Base-by-base conservation (phyloP, 2,797 vertebrate species). In the Melanotaenia nigrans region DNA sequence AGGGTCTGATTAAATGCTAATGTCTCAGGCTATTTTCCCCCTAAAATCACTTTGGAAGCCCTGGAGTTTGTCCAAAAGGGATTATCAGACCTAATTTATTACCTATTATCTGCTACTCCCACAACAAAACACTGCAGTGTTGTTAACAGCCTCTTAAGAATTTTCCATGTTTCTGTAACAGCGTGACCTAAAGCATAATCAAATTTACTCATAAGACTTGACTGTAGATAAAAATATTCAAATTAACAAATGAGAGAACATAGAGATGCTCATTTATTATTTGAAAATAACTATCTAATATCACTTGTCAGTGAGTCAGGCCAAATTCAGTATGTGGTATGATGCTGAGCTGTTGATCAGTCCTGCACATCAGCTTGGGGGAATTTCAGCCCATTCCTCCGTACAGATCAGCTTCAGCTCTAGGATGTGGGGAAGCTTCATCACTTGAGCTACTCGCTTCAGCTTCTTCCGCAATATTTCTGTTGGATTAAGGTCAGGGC, bases 1-100 rank as follows among this genome's bases (percentile, higher is more conserved):
- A 78, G 42, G 24, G 58, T 72, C 16, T 60, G 67, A 81, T 79
- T 68, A 78, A 73, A 78, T 59, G 62, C 61, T 58, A 20, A 61
- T 63, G 54, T 25, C 47, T 73, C 40, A 30, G 51, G 55, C 63
- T 47, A 28, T 42, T 76, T 9, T 67, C 55, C 25, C n/a, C 38
- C 65, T 53, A 6, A 14, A 18, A 59, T 64, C 40, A 51, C 62
- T 49, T 22, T 16, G 59, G 33, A 40, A 22, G 40, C 33, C n/a
- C 68, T 66, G 51, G 66, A 73, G 66, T 64, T 71, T 65, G 49
- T 65, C 68, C 65, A 80, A 42, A 12, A 68, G 61, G 55, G 36
- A 65, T 33, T 1, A 61, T 12, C 53, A 63, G 12, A 66, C 65
- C 18, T 77, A 49, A 73, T 74, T 60, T 68, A 55, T 72, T 42